phyloP scores from a whole-genome alignment of 2,113 vertebrate genomes.

The Upupa epops region DNA sequence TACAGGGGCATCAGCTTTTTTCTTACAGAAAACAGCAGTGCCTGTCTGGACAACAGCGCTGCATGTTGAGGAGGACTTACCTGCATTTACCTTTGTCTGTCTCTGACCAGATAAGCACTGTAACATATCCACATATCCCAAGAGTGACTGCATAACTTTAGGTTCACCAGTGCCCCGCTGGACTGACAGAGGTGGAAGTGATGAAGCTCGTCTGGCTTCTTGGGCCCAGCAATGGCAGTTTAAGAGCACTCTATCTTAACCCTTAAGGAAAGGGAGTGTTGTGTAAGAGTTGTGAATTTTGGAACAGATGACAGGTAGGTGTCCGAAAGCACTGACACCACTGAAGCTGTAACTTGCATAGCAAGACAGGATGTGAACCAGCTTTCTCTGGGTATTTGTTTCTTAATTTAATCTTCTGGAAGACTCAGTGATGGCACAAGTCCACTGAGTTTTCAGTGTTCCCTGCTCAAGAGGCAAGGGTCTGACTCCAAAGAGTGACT shows the following conservation, averaged over 20 bases:
- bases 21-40: not conserved
- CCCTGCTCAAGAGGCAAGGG: slow-evolving; percentile 23
- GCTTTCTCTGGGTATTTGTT: not conserved
- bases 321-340: not conserved
- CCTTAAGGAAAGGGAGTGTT: too few species aligned
- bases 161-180: slow-evolving; percentile 1
- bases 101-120: not conserved
- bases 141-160: not conserved
- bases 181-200: slow-evolving; percentile 21
- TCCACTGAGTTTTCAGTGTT: slow-evolving; percentile 13
- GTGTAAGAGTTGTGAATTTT: slow-evolving; percentile 57
- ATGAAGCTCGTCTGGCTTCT: slow-evolving; percentile 3
- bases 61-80: not conserved
- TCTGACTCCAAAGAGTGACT: not conserved
- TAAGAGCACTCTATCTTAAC: not conserved
- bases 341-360: slow-evolving; percentile 71
- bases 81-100: not conserved
- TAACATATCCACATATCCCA: not conserved
- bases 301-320: slow-evolving; percentile 27
- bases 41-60: slow-evolving; percentile 24
- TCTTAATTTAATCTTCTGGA: slow-evolving; percentile 62
- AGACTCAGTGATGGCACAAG: slow-evolving; percentile 66
- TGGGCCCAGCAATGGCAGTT: slow-evolving; percentile 7
- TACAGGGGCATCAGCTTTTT: not conserved
- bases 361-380: slow-evolving; percentile 69